Evolutionary conservation across 2,113 vertebrate genomes (phyloP).

Genomic region (Plecturocebus donacophilus): DNA sequence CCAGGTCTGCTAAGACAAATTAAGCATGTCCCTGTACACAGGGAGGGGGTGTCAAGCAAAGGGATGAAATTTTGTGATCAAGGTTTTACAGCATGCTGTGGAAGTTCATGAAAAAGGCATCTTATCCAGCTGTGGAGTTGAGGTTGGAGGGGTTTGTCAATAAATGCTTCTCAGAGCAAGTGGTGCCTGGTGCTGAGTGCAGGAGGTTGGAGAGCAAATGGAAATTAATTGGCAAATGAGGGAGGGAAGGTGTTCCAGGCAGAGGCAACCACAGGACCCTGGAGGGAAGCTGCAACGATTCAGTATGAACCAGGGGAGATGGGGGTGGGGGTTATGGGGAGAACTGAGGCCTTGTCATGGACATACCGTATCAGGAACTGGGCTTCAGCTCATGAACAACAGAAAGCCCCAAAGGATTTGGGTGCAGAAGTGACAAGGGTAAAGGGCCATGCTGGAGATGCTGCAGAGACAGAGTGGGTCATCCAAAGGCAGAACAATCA

Average conservation of each 20-base stretch:
- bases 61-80: background rate
- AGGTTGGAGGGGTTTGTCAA: background rate
- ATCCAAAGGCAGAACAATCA: background rate
- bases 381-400: background rate
- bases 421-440: background rate
- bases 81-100: background rate
- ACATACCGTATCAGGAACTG: background rate
- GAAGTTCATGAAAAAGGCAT: background rate
- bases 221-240: background rate
- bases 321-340: no score
- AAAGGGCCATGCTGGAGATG: background rate
- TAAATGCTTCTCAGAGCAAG: background rate
- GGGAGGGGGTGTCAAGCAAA: background rate
- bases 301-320: background rate
- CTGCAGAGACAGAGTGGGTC: background rate
- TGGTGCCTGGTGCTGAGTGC: background rate
- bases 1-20: no score
- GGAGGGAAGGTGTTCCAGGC: background rate
- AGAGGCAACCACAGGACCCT: background rate
- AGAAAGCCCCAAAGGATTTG: background rate
- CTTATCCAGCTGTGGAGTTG: background rate
- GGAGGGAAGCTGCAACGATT: background rate
- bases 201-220: background rate
- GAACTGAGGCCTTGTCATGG: rapidly evolving
- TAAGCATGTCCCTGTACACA: background rate